Base-by-base conservation (phyloP, 1,140 invertebrate genomes). In the Drosophila orena region DNA sequence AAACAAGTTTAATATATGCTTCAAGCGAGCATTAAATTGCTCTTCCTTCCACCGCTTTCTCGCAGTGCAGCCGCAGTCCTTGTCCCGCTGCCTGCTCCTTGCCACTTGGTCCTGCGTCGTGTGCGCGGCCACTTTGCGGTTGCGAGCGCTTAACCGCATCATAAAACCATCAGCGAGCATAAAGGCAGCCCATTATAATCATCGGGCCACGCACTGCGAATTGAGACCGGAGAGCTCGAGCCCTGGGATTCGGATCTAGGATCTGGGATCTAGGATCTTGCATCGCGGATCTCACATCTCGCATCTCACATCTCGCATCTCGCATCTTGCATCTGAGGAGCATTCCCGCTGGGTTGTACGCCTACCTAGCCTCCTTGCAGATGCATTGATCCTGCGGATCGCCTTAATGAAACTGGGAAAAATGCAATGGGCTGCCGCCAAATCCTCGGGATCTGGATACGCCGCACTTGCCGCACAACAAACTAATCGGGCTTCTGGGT, bases 131-230 rank as follows among this genome's bases (percentile, higher is more conserved):
- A 89, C 84, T 89, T 89, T 89, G 84, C 84, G 84, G 84, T 89
- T 85, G 76, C 84, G 49, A 84, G 84, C 79, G 84, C 84, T 89
- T 89, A 89, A 89, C 84, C 84, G 84, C 84, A 89, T 89, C 84
- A 89, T 89, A 89, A 89, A 89, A 89, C 84, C 84, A 89, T 89
- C 84, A 84, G 59, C 55, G 73, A 80, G 70, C 81, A 88, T 84
- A 88, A 84, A 88, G 81, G 60, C 81, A 89, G 89, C 76, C 84
- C 77, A 88, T 89, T 80, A 88, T 89, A 77, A 88, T 88, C 83
- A 88, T 89, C 71, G 81, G 66, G 76, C 72, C 74, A 71, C 60
- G 70, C 83, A 81, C 77, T 43, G 65, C 79, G 80, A 60, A 50
- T 38, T 27, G n/a, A 38, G 52, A 11, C 43, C 14, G 5, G 14